A percentile compares a stretch with the other conserved stretches of the same genome.
Conservation (phyloP, 2,113 vertebrate genomes). For the Hemibagrus wyckioides region DNA sequence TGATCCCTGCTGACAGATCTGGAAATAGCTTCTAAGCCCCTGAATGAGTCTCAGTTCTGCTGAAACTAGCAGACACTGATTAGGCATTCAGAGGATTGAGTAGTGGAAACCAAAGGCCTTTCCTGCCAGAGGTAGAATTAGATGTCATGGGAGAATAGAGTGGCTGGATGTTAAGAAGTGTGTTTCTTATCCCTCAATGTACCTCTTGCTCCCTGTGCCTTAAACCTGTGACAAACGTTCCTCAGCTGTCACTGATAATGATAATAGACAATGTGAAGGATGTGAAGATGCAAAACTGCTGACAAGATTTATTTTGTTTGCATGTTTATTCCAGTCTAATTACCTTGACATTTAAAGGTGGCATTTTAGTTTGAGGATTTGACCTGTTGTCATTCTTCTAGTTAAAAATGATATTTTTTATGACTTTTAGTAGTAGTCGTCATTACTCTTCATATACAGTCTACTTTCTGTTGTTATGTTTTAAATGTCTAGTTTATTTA, state of each 20-base stretch:
- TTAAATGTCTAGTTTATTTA: not conserved
- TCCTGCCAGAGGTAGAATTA: slow-evolving; percentile 30
- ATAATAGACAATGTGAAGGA: slow-evolving; percentile 15
- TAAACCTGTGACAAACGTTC: slow-evolving; percentile 21
- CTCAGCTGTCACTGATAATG: not conserved
- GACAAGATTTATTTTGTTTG: not conserved
- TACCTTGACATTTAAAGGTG: not conserved
- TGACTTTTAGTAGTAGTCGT: not conserved
- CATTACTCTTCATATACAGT: not conserved
- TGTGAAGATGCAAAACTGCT: not conserved
- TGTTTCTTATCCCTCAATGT: not conserved
- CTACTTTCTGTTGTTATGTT: not conserved
- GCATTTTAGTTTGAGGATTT: not conserved
- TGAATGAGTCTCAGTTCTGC: slow-evolving; percentile 19
- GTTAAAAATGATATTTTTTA: not conserved
- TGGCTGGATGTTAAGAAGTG: slow-evolving; percentile 6
- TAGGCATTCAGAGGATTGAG: slow-evolving; percentile 35
- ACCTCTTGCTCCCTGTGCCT: not conserved
- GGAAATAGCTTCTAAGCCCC: slow-evolving; percentile 40
- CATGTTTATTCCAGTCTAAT: slow-evolving; percentile 5
- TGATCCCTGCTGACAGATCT: slow-evolving; percentile 50
- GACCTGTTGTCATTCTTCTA: not conserved
- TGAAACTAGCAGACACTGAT: slow-evolving; percentile 44
- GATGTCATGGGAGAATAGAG: slow-evolving; percentile 40
- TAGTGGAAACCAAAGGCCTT: slow-evolving; percentile 22